These are phyloP conservation scores for Hippoglossus hippoglossus DNA, from an alignment of 2,797 vertebrate genomes.

Conservation along the genomic window DNA sequence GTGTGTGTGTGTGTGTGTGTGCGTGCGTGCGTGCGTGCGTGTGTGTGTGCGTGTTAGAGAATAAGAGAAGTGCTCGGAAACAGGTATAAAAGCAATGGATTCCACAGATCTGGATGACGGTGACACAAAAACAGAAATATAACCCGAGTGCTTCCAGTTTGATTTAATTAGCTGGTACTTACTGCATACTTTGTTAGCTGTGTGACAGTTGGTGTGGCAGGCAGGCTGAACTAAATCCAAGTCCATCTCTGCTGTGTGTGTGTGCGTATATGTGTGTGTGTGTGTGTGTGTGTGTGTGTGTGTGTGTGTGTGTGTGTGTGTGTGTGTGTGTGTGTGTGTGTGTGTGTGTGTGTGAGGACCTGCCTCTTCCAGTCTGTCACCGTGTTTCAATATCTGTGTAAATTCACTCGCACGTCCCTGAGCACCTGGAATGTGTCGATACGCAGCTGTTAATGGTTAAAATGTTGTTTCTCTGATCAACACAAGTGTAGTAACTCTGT, in stretches of 20 bases:
- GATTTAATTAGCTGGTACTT: constrained; percentile 81
- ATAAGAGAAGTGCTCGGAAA: constrained; percentile 14
- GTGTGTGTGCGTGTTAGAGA: not conserved
- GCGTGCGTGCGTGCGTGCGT: constrained; percentile 20
- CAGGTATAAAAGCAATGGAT: constrained; percentile 50
- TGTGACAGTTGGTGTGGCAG: constrained; percentile 72
- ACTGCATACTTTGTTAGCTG: constrained; percentile 75
- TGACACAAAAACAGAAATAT: constrained; percentile 69
- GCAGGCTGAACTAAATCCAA: constrained; percentile 66
- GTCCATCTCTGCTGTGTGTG: constrained; percentile 49
- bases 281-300: not conserved
- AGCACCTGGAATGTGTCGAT: constrained; percentile 46
- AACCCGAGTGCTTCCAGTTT: constrained; percentile 69
- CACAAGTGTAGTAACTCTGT: constrained; percentile 5
- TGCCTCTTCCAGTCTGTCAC: constrained; percentile 50
- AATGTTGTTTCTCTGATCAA: constrained; percentile 10
- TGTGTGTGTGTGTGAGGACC: constrained; percentile 22
- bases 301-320: constrained; percentile 33
- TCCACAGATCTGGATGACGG: constrained; percentile 52
- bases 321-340: too few species aligned
- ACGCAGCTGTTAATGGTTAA: constrained; percentile 33
- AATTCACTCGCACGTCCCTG: constrained; percentile 19
- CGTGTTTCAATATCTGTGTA: constrained; percentile 27
- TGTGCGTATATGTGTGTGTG: constrained; percentile 17
- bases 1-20: not conserved